phyloP scores from a whole-genome alignment of 2,888 invertebrate genomes.

The Escarpia spicata region DNA sequence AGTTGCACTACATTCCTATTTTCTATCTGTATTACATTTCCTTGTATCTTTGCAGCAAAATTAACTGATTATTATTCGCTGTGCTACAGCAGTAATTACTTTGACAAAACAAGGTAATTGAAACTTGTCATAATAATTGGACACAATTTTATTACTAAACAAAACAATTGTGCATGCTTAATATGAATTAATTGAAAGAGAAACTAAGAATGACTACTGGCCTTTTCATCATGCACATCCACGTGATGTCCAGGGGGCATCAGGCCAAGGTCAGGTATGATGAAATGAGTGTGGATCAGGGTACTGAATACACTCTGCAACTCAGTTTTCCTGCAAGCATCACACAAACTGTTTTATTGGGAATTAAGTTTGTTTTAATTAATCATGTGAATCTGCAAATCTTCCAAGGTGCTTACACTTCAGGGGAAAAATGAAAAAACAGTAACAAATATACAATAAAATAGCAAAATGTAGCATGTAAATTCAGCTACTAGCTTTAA shows the following conservation, averaged over 20 bases:
- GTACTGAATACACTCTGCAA: conserved; percentile 59
- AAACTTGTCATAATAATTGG: not conserved
- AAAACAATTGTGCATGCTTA: not conserved
- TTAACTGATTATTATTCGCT: not conserved
- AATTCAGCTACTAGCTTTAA: no score
- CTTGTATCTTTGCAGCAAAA: not conserved
- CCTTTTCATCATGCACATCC: conserved; percentile 57
- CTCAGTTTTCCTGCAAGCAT: conserved; percentile 37
- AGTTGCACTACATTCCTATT: no score
- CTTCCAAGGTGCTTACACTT: no score
- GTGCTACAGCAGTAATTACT: not conserved
- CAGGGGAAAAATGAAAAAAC: no score
- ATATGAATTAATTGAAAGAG: conserved; percentile 28
- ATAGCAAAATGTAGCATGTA: no score
- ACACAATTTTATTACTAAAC: not conserved
- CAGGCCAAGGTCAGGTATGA: conserved; percentile 52
- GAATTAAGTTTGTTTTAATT: not conserved
- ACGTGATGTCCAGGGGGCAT: conserved; percentile 44
- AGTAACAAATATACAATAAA: no score
- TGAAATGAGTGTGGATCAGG: conserved; percentile 57
- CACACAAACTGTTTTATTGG: not conserved
- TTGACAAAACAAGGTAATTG: no score
- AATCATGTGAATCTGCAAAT: not conserved
- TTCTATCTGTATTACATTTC: no score
- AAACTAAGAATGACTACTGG: conserved; percentile 10